Conservation (phyloP, 64 coral and sea anemone species). For the Porites lutea region DNA sequence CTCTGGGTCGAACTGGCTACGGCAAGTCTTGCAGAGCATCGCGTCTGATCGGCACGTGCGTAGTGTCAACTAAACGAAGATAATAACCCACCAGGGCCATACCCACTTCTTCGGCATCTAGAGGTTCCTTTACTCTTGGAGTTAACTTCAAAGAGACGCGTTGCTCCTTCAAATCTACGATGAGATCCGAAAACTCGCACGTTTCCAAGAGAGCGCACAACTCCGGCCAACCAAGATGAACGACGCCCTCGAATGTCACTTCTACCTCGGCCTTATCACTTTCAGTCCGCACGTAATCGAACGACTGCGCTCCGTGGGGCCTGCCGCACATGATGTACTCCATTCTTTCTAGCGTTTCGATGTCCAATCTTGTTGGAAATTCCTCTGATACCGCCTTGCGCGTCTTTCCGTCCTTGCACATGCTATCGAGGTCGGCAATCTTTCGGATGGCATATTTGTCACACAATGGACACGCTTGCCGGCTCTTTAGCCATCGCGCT, state of each 20-base stretch:
- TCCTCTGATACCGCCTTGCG: not conserved
- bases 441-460: not conserved
- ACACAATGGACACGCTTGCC: not conserved
- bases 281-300: not conserved
- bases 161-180: not conserved
- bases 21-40: not conserved
- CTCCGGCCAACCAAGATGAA: not conserved
- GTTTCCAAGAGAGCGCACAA: not conserved
- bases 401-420: not conserved
- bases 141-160: not conserved
- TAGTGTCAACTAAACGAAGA: not conserved
- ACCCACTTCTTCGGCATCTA: not conserved
- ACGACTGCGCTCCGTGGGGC: not conserved
- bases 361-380: not conserved
- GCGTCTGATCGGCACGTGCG: not conserved
- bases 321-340: not conserved
- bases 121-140: not conserved
- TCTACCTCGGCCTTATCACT: not conserved
- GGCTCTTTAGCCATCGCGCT: not conserved
- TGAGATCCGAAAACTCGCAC: not conserved
- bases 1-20: not conserved
- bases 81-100: not conserved
- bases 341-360: not conserved
- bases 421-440: not conserved
- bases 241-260: not conserved